Evolutionary conservation across 2,113 vertebrate species (phyloP).

Genomic region (Cariama cristata): DNA sequence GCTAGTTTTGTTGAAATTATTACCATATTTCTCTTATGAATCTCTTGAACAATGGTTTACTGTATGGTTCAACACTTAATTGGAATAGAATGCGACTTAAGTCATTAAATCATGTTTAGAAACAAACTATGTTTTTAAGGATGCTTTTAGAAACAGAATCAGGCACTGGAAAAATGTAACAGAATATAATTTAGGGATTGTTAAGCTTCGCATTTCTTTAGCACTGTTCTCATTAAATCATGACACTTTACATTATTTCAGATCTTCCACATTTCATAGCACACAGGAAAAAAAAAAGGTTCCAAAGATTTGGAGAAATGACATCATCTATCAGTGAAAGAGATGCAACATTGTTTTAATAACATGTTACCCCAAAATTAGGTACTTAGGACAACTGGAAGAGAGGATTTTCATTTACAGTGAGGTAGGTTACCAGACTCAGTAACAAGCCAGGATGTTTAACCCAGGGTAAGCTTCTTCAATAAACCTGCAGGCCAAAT

Average conservation of each 20-base stretch:
- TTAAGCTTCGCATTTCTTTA: not conserved
- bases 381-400: not conserved
- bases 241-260: not conserved
- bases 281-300: not conserved
- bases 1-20: slow-evolving; percentile 5
- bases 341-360: not conserved
- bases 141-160: not conserved
- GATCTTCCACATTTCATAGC: not conserved
- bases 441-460: not conserved
- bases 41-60: slow-evolving; percentile 25
- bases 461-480: not conserved
- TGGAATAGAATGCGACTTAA: slow-evolving; percentile 21
- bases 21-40: not conserved
- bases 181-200: not conserved
- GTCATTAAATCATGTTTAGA: not conserved
- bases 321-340: not conserved
- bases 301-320: not conserved
- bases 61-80: slow-evolving; percentile 24
- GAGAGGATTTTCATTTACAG: not conserved
- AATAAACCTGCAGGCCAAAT: not conserved
- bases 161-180: not conserved
- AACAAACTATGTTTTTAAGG: not conserved
- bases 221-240: not conserved
- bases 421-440: not conserved
- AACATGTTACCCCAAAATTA: not conserved